Evolutionary conservation across 2,113 vertebrate species (phyloP).

Genomic region (Cathartes aura): DNA sequence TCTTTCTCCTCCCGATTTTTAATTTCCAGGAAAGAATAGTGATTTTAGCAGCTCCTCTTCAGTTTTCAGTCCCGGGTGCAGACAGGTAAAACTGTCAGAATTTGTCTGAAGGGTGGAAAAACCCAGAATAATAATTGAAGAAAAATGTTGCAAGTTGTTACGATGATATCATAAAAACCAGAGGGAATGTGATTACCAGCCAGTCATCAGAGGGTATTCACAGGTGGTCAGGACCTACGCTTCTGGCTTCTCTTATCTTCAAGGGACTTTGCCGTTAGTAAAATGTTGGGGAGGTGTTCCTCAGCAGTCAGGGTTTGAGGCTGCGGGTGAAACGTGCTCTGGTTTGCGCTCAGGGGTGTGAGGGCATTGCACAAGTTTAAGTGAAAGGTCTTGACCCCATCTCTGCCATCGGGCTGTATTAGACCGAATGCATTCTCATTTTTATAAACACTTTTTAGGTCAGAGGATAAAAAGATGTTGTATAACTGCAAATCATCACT

Average conservation of each 20-base stretch:
- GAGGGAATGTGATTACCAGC: not conserved
- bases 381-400: too few species aligned
- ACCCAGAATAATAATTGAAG: fast-evolving
- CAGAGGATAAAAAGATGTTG: not conserved
- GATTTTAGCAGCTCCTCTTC: not conserved
- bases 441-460: not conserved
- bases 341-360: not conserved
- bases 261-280: not conserved
- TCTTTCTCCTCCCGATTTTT: not conserved
- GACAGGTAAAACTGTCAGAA: not conserved
- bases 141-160: not conserved
- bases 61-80: not conserved
- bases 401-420: not conserved
- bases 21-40: not conserved
- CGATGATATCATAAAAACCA: not conserved
- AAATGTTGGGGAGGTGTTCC: fast-evolving
- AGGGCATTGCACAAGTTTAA: not conserved
- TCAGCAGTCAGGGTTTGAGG: not conserved
- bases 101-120: not conserved
- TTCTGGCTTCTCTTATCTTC: not conserved
- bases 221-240: not conserved
- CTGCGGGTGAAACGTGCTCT: not conserved
- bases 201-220: not conserved
- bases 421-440: too few species aligned
- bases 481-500: fast-evolving